Base-by-base conservation (phyloP, 2,888 invertebrate genomes). In the Scaptomyza caliginosa region DNA sequence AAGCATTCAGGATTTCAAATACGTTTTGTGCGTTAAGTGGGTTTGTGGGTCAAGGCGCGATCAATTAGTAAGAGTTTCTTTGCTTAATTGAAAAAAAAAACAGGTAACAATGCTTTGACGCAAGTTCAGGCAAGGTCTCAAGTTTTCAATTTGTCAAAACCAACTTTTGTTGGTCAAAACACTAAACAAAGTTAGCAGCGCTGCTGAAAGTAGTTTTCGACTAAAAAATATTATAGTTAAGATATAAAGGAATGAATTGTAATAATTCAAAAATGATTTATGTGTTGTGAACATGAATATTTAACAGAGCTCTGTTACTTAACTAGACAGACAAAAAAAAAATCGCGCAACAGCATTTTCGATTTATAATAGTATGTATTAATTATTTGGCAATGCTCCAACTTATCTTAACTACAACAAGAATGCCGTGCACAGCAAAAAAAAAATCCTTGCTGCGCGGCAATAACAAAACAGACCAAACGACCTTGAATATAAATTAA, bases 1-100 rank as follows among this genome's bases (percentile, higher is more conserved):
- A 36, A 64, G 76, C 74, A 74, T 74, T 52, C 46, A 32, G 63
- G 65, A 57, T 46, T 49, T 39, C 2, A 46, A 23, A 60, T 10
- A 30, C 34, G 40, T 30, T 63, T 59, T 17, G 67, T 26, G 13
- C 3, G 7, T 16, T 42, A 80, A 74, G 36, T 81, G 51, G 80
- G 81, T 83, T 77, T 80, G 23, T 83, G 81, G 83, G 81, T 81
- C 81, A 82, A 83, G 81, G 83, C 38, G 51, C 34, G 17, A 62
- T 36, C 64, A 67, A 75, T 74, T 74, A 77, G 70, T 63, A 34
- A 58, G 10, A 52, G n/a, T 13, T 57, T 40, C 2, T 23, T 3
- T n/a, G 34, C 30, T 23, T 45, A 39, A 42, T 62, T 67, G 36
- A 30, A n/a, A 5, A 24, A 24, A 11, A 4, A n/a, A 34, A 8